phyloP scores from a whole-genome alignment of 1,140 invertebrate genomes.

The Holcopasites calliopsidis region DNA sequence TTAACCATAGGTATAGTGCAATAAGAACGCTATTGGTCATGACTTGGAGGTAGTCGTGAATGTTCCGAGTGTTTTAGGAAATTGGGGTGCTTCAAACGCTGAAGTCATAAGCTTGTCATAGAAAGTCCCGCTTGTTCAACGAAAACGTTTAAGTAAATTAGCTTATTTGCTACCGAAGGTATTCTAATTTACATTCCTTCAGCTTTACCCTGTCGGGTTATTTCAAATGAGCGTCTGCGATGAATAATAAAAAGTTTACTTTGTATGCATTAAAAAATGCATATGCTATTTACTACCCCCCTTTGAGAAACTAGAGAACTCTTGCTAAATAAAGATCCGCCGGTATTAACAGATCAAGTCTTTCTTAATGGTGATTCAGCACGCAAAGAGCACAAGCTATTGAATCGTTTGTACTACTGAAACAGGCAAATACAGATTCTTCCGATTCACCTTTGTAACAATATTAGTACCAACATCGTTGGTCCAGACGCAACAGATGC shows the following conservation, averaged over 20 bases:
- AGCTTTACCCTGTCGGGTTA: too few relatives aligned
- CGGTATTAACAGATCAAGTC: neutral
- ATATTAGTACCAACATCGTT: too few relatives aligned
- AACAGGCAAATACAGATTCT: neutral
- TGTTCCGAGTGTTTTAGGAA: too few relatives aligned
- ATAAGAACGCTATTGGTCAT: too few relatives aligned
- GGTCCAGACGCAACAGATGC: slow-evolving; percentile 52
- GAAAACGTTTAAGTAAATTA: too few relatives aligned
- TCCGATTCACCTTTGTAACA: neutral
- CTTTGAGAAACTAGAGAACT: neutral
- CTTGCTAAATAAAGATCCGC: neutral
- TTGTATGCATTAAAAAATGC: neutral
- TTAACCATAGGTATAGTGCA: neutral
- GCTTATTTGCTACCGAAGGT: neutral
- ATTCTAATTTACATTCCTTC: neutral
- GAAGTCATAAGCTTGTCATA: neutral
- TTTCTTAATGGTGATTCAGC: neutral
- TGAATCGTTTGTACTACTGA: neutral
- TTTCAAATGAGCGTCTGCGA: too few relatives aligned
- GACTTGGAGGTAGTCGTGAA: too few relatives aligned
- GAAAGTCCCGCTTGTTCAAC: neutral
- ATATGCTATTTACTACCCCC: too few relatives aligned
- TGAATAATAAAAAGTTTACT: too few relatives aligned
- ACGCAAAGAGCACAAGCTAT: neutral
- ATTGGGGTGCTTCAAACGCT: neutral